Evolutionary conservation across 1,140 invertebrate species (phyloP).

Genomic region (Achroia grisella): DNA sequence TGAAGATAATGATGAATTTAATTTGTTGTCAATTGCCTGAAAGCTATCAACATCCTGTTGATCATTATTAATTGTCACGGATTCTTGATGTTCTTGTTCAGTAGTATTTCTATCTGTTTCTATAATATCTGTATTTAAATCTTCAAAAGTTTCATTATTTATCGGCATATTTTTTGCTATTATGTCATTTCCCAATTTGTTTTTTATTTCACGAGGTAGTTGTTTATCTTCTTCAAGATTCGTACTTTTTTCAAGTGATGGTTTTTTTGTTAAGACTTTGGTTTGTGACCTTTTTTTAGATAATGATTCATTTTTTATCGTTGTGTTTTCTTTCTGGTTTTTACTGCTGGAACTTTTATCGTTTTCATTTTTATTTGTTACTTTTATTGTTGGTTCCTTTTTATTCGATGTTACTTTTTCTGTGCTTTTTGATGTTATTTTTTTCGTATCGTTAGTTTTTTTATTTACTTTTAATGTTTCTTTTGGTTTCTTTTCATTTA

Average conservation of each 20-base stretch:
- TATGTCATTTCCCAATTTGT: neutral
- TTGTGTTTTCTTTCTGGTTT: conserved; percentile 26
- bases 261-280: conserved; percentile 4
- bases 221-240: conserved; percentile 2
- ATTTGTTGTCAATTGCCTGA: conserved; percentile 12
- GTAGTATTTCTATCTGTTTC: neutral
- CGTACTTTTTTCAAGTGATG: conserved; percentile 13
- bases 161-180: too few relatives aligned
- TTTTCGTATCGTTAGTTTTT: conserved; percentile 31
- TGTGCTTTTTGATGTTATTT: conserved; percentile 32
- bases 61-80: neutral
- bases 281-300: conserved; percentile 27
- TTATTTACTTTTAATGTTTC: conserved; percentile 34
- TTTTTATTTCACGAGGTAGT: neutral
- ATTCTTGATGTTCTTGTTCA: neutral
- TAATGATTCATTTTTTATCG: conserved; percentile 31
- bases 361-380: conserved; percentile 27
- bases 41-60: neutral
- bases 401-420: conserved; percentile 27
- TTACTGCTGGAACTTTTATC: conserved; percentile 21
- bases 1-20: conserved; percentile 23
- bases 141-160: too few relatives aligned
- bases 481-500: conserved; percentile 32
- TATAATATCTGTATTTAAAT: neutral
- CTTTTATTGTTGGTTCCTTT: conserved; percentile 15